Evolutionary conservation across 2,888 invertebrate species (phyloP).

Genomic region (Dasysyrphus albostriatus): DNA sequence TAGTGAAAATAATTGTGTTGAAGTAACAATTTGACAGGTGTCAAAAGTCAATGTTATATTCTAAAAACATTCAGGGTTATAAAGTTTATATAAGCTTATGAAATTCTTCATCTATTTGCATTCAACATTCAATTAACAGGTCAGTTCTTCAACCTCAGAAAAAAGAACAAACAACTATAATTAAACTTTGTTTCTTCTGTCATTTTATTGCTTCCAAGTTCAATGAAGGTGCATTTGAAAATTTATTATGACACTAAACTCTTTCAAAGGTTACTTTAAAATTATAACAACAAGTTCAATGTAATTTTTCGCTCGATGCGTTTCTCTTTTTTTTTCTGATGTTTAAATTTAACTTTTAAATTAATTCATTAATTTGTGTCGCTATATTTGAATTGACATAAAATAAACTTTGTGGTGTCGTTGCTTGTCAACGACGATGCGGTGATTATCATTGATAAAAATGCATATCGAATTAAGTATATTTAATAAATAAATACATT

Average conservation of each 20-base stretch:
- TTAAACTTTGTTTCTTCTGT: conserved; percentile 1
- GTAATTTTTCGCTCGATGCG: conserved; percentile 29
- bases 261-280: conserved; percentile 2
- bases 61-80: too few relatives aligned
- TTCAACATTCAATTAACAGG: conserved; percentile 5
- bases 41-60: background rate
- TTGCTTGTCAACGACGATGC: conserved; percentile 21
- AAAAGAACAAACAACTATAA: conserved; percentile 3
- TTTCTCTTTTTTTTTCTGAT: conserved; percentile 27
- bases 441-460: conserved; percentile 44
- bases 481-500: conserved; percentile 8
- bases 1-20: too few relatives aligned
- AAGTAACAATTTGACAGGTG: background rate
- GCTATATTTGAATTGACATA: conserved; percentile 24
- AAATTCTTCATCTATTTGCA: background rate
- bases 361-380: conserved; percentile 29
- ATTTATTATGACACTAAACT: conserved; percentile 4
- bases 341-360: conserved; percentile 42
- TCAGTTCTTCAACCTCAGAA: background rate
- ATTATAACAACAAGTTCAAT: conserved; percentile 48
- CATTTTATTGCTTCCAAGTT: conserved; percentile 12
- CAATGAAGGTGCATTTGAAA: conserved; percentile 23
- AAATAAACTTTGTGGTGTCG: background rate
- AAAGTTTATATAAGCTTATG: too few relatives aligned
- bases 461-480: conserved; percentile 34